Conservation (phyloP, 2,888 invertebrate genomes). For the Hydrotaea diabolus region DNA sequence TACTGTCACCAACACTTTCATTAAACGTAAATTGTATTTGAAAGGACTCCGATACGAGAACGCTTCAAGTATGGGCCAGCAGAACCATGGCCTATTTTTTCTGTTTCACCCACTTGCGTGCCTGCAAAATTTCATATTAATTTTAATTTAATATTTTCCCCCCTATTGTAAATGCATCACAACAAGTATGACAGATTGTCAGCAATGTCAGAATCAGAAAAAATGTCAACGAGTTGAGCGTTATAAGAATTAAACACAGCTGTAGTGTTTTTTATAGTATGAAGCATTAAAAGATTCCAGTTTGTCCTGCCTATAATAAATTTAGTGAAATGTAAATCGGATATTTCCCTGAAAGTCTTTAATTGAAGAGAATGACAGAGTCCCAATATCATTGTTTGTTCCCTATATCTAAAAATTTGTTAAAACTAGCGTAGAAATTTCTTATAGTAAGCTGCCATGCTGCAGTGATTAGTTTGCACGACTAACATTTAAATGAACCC, state of each 20-base stretch:
- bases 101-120: background rate
- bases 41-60: slow-evolving; percentile 8
- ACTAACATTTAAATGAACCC: too few species aligned
- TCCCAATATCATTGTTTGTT: too few species aligned
- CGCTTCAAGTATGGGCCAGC: background rate
- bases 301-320: too few species aligned
- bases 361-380: too few species aligned
- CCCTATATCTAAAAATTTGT: too few species aligned
- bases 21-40: slow-evolving; percentile 42
- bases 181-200: slow-evolving; percentile 57
- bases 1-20: slow-evolving; percentile 37
- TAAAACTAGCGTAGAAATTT: too few species aligned
- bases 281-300: too few species aligned
- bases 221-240: background rate
- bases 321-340: too few species aligned
- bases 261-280: too few species aligned
- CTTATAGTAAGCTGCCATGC: too few species aligned
- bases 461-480: too few species aligned
- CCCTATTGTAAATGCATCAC: background rate
- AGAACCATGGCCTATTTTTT: background rate
- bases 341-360: too few species aligned
- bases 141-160: background rate
- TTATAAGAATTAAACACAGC: background rate
- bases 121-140: background rate
- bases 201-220: slow-evolving; percentile 59